phyloP scores from a whole-genome alignment of 2,888 invertebrate species.

The Amphipoea oculea region DNA sequence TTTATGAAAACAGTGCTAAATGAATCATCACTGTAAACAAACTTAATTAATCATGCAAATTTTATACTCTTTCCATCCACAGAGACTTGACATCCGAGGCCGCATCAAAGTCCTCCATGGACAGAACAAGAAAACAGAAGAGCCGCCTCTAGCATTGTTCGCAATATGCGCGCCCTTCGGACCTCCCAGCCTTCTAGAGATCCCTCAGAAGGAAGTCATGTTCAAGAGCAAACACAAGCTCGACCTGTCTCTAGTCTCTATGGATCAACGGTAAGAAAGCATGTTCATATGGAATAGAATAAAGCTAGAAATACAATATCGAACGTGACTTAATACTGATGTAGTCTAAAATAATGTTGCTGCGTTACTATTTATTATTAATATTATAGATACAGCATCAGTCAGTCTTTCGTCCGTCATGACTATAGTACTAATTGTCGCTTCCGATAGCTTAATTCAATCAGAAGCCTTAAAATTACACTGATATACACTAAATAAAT shows the following conservation, averaged over 20 bases:
- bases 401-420: neutral
- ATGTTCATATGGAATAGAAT: neutral
- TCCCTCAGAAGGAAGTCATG: slow-evolving; percentile 99
- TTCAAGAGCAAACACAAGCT: slow-evolving; percentile 99
- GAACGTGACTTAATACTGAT: neutral
- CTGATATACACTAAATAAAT: neutral
- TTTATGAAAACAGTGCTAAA: neutral
- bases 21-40: neutral
- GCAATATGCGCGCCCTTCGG: slow-evolving; percentile 99
- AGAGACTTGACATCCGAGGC: slow-evolving; percentile 99
- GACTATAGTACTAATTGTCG: neutral
- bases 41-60: neutral
- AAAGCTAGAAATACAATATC: neutral
- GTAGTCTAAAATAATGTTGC: neutral
- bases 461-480: neutral
- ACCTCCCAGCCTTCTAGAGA: slow-evolving; percentile 98
- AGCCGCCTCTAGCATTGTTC: slow-evolving; percentile 98
- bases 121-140: slow-evolving; percentile 98
- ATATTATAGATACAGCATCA: neutral
- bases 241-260: slow-evolving; percentile 98
- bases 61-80: slow-evolving; percentile 71
- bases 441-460: neutral
- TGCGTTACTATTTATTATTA: neutral
- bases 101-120: slow-evolving; percentile 98
- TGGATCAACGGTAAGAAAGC: slow-evolving; percentile 96